Base-by-base conservation (phyloP, 2,797 vertebrate genomes). In the Sebastes oblongus region DNA sequence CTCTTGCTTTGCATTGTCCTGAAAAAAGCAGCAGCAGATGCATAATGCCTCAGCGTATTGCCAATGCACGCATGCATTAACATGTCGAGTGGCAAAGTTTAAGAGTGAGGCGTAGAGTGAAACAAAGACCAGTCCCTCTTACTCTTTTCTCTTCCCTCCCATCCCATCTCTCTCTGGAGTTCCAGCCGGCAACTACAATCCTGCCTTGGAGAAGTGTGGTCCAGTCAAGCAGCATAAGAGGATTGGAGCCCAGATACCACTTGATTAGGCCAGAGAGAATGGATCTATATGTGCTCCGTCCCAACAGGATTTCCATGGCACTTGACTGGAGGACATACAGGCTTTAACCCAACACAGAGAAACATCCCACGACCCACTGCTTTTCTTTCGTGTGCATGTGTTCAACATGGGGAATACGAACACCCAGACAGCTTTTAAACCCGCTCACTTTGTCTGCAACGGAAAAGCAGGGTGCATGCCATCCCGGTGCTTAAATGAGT, bases 281-380 rank as follows among this genome's bases (percentile, higher is more conserved):
- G 67, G 77, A 87, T 82, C 87, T 78, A 29, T 78, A 29, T 82
- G 75, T 92, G 83, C 84, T 83, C 54, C 46, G 66, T 81, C 88
- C 91, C 92, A 93, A 93, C 80, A 88, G 88, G 89, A 93, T 94
- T 94, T 91, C 77, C 93, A 94, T 93, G 93, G 87, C 91, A 92
- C 90, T 94, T 94, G 93, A 94, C 92, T 93, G 85, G 66, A 42
- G 70, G 81, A 91, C 91, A 92, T 90, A 89, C 73, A 72, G 77
- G 88, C 82, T 90, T 92, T 83, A 90, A 79, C 82, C 79, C 72
- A 74, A 54, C 10, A 14, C 54, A 30, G 32, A 70, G 64, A 87
- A 86, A 81, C 75, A 84, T 60, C 72, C 72, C 42, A 32, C 25
- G 10, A 62, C 80, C 55, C 46, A 67, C 75, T 72, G 72, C 81